These are phyloP conservation scores for Tarsius wallacei DNA, from an alignment of 2,797 vertebrate genomes.

Conservation along the genomic window DNA sequence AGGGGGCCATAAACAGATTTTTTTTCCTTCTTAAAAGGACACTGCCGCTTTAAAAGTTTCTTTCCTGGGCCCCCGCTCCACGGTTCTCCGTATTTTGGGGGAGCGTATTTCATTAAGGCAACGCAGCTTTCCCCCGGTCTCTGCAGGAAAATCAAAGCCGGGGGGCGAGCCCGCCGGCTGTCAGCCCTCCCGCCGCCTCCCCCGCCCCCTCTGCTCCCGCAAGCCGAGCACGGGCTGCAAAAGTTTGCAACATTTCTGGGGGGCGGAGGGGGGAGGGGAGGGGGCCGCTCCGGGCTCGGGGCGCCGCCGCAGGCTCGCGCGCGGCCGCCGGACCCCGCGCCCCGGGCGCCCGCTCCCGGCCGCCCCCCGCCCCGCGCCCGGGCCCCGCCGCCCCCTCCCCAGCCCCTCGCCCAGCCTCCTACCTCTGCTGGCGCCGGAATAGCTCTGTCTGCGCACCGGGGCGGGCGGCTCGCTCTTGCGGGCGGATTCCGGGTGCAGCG, in stretches of 20 bases:
- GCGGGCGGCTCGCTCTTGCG: slow-evolving; percentile 97
- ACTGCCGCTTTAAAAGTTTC: slow-evolving; percentile 92
- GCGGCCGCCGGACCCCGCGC: slow-evolving; percentile 46
- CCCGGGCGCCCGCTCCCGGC: slow-evolving; percentile 64
- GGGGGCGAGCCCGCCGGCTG: slow-evolving; percentile 75
- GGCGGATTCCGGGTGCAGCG: slow-evolving; percentile 96
- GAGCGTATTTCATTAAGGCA: slow-evolving; percentile 88
- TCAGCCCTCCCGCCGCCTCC: slow-evolving; percentile 80
- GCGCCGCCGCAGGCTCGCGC: slow-evolving; percentile 51
- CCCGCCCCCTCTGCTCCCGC: slow-evolving; percentile 87
- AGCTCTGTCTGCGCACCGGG: slow-evolving; percentile 96
- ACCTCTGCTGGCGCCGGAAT: slow-evolving; percentile 96
- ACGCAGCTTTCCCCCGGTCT: slow-evolving; percentile 78
- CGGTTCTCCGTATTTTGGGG: slow-evolving; percentile 84
- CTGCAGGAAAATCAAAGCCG: slow-evolving; percentile 74
- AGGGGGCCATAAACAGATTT: slow-evolving; percentile 67
- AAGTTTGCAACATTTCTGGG: slow-evolving; percentile 91
- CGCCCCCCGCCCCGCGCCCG: slow-evolving; percentile 65
- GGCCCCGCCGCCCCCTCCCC: slow-evolving; percentile 74
- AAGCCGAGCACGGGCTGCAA: slow-evolving; percentile 88
- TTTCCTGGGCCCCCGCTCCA: slow-evolving; percentile 87
- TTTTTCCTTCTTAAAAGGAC: slow-evolving; percentile 83
- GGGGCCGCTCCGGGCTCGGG: slow-evolving; percentile 55
- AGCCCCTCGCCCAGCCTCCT: slow-evolving; percentile 86
- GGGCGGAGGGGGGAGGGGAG: slow-evolving; percentile 80